Evolutionary conservation across 2,797 vertebrate genomes (phyloP), one percentile per base, ranked within the genome.

Genomic region (Hafferia zeledoni): DNA sequence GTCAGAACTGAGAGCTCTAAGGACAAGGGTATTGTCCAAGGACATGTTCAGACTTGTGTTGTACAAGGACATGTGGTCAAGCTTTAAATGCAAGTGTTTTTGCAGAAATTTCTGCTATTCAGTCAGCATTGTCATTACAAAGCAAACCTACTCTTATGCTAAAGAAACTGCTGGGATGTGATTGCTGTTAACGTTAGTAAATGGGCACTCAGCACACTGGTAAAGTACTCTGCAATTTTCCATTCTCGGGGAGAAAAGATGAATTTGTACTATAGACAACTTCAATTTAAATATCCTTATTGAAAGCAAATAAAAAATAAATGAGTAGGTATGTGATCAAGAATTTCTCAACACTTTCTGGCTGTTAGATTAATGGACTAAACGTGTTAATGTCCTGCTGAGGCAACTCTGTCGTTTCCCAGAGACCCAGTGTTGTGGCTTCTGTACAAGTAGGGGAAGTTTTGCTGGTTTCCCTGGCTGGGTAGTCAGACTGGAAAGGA

Each of bases 321-420:
- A 1, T 18, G 41, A 35, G 9, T 27, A 41, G 0, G 2, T 39
- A 35, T 1, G 2, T 7, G 24, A 50, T 46, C 27, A 31, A 59
- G 83, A 82, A 87, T 41, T 33, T 28, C 68, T 59, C 30, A 55
- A 9, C 0, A 0, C 4, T 76, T 65, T 46, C 43, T 69, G 30
- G 12, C 24, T 39, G 17, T 50, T 11, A 53, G 28, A 61, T 61
- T 28, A 82, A 69, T n/a, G 70, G 37, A 30, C 60, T 87, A 49
- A 93, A 56, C 15, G 27, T 77, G 31, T 11, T 43, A 30, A 33
- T 25, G 49, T 57, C 9, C 49, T 41, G 35, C n/a, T 43, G 20
- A 61, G 24, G 39, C 37, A 50, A 61, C 46, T 4, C 31, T 39
- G 25, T 37, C 63, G 55, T 76, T 67, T 43, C 56, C 25, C 23